Percentiles rank a stretch among this genome's conserved stretches.
phyloP scores from a whole-genome alignment of 2,888 invertebrate genomes.

The Leuctra nigra region DNA sequence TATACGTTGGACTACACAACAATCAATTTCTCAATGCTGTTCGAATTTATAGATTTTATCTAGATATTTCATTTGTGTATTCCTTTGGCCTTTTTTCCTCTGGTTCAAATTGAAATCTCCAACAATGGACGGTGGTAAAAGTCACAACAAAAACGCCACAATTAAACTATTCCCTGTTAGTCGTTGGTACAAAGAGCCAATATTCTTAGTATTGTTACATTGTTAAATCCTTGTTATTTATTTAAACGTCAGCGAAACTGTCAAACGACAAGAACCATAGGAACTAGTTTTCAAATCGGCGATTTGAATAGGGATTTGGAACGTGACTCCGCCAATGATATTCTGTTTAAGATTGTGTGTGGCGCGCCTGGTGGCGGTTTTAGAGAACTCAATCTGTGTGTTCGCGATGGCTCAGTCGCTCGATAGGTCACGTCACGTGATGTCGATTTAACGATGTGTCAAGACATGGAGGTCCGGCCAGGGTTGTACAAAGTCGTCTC shows the following conservation, averaged over 20 bases:
- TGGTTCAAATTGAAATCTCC: no score
- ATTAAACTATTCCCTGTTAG: no score
- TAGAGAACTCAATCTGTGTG: conserved; percentile 17
- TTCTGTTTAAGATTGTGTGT: neutral
- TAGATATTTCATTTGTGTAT: no score
- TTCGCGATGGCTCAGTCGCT: neutral
- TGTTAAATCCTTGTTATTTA: conserved; percentile 16
- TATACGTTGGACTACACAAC: no score
- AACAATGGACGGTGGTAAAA: no score
- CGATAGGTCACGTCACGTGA: neutral
- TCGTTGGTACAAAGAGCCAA: no score
- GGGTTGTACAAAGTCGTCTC: conserved; percentile 1
- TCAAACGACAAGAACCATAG: neutral
- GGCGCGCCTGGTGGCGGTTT: neutral
- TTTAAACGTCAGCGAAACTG: neutral
- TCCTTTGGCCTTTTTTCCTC: no score
- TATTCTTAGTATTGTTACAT: neutral
- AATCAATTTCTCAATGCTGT: no score
- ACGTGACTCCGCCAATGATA: conserved; percentile 5
- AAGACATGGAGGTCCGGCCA: conserved; percentile 1
- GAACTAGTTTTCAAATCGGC: conserved; percentile 14
- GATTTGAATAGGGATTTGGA: conserved; percentile 17
- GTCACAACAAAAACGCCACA: no score
- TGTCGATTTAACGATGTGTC: conserved; percentile 14
- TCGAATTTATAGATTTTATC: no score